Percentiles rank a stretch among this genome's conserved stretches.
These are phyloP conservation scores for Nesospiza acunhae DNA, from an alignment of 2,113 vertebrate genomes.

Conservation along the genomic window DNA sequence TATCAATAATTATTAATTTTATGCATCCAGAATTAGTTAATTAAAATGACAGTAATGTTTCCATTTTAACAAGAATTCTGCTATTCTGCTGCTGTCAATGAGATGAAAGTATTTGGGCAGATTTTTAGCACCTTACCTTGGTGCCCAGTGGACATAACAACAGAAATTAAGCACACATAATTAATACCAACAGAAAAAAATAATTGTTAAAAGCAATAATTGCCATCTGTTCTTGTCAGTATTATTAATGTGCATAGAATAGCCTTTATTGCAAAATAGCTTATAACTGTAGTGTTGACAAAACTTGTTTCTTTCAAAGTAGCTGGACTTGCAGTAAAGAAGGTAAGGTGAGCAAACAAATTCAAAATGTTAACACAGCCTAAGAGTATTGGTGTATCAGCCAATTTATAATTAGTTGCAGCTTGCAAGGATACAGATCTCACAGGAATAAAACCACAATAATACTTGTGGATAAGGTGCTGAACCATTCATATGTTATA, in stretches of 20 bases:
- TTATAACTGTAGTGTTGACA: conserved; percentile 36
- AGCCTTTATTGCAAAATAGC: conserved; percentile 39
- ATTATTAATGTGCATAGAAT: conserved; percentile 49
- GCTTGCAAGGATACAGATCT: neutral
- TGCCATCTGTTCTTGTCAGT: conserved; percentile 70
- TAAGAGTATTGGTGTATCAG: conserved; percentile 1
- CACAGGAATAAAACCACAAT: neutral
- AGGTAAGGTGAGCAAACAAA: neutral
- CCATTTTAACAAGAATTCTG: conserved; percentile 12
- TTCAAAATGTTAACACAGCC: conserved; percentile 39
- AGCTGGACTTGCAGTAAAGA: conserved; percentile 43
- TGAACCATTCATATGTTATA: neutral
- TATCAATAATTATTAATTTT: conserved; percentile 27
- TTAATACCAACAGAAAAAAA: conserved; percentile 62
- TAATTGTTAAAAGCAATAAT: conserved; percentile 53
- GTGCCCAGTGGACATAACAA: conserved; percentile 24
- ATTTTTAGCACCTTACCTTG: conserved; percentile 33
- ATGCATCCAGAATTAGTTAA: conserved; percentile 55
- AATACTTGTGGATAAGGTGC: neutral
- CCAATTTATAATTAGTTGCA: conserved; percentile 28
- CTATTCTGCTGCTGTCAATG: conserved; percentile 35
- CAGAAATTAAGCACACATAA: conserved; percentile 57
- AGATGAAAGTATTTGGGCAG: conserved; percentile 1
- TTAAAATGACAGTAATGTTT: conserved; percentile 58
- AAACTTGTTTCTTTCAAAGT: conserved; percentile 24